A percentile compares a stretch with the other conserved stretches of the same genome.
phyloP scores from a whole-genome alignment of 2,888 invertebrate species.

The Dioctria rufipes region DNA sequence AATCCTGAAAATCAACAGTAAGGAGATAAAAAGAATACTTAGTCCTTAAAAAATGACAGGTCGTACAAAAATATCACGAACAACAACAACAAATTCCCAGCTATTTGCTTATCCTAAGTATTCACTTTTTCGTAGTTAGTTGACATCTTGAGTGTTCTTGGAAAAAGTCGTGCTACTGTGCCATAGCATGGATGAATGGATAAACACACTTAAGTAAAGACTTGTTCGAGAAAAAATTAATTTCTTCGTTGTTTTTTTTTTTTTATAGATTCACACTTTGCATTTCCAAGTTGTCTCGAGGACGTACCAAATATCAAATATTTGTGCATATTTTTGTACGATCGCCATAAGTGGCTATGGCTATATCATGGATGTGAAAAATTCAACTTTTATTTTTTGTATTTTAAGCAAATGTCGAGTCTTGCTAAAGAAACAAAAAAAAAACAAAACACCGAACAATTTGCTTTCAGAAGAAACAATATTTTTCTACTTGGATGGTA shows the following conservation, averaged over 20 bases:
- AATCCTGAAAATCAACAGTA: background rate
- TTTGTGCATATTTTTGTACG: background rate
- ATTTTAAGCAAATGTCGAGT: too few species aligned
- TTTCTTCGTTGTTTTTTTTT: background rate
- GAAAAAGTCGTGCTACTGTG: background rate
- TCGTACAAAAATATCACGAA: background rate
- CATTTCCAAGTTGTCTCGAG: conserved; percentile 3
- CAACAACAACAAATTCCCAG: background rate
- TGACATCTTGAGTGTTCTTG: background rate
- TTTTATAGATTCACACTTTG: conserved; percentile 5
- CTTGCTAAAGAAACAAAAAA: background rate
- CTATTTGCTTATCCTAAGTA: background rate
- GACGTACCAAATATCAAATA: background rate
- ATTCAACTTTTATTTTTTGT: too few species aligned
- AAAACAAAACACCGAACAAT: too few species aligned
- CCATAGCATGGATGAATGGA: conserved; percentile 1
- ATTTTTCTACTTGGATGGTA: too few species aligned
- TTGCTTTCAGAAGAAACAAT: too few species aligned
- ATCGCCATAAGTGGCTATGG: background rate
- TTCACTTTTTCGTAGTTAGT: background rate
- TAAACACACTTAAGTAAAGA: background rate
- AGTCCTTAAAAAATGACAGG: background rate
- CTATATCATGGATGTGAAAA: background rate
- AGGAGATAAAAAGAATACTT: background rate
- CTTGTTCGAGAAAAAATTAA: background rate